phyloP scores from a whole-genome alignment of 2,113 vertebrate species.

The Ciconia maguari region DNA sequence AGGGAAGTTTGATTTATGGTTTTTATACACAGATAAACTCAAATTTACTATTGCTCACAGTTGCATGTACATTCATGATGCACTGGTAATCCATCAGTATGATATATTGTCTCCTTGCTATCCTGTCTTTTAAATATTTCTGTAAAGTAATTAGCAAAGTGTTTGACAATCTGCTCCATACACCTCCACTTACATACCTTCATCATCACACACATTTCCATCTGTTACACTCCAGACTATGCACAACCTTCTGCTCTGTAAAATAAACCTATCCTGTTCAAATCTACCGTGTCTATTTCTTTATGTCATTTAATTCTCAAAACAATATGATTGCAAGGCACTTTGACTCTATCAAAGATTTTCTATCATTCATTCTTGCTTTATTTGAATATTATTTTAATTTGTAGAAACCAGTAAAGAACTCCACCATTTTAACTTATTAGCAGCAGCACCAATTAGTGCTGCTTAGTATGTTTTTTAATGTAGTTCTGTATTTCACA shows the following conservation, averaged over 20 bases:
- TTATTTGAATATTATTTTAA: background rate
- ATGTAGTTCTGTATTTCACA: background rate
- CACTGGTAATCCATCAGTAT: background rate
- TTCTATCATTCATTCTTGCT: background rate
- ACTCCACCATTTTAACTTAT: background rate
- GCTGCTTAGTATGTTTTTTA: background rate
- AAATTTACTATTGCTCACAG: background rate
- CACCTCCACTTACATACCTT: background rate
- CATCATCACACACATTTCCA: background rate
- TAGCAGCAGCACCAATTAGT: background rate
- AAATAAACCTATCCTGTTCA: background rate
- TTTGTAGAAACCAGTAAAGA: background rate
- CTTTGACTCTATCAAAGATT: background rate
- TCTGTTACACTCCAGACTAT: background rate
- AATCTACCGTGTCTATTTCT: background rate
- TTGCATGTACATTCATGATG: background rate
- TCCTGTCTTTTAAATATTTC: background rate
- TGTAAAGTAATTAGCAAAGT: background rate
- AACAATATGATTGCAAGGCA: background rate
- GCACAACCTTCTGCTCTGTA: background rate
- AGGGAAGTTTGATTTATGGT: background rate
- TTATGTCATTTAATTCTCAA: background rate
- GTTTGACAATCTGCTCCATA: background rate
- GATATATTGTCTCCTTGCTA: background rate
- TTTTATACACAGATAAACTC: background rate